These are phyloP conservation scores for Macaria liturata DNA, from an alignment of 2,888 invertebrate genomes.

Conservation along the genomic window DNA sequence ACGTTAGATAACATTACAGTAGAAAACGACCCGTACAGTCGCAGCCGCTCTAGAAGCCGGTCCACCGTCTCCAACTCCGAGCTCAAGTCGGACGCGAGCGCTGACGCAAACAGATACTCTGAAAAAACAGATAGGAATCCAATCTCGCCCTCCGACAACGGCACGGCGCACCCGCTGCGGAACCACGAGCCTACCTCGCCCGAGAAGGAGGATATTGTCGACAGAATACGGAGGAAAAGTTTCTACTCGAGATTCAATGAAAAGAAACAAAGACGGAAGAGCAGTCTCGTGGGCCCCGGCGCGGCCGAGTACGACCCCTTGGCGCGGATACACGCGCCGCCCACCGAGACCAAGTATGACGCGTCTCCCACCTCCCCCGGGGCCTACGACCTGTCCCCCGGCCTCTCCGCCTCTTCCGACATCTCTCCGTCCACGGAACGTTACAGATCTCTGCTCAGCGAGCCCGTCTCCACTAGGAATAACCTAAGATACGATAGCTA, in stretches of 20 bases:
- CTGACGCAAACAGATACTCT: constrained; percentile 56
- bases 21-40: constrained; percentile 53
- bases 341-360: constrained; percentile 62
- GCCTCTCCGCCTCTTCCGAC: constrained; percentile 66
- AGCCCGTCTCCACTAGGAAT: constrained; percentile 61
- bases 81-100: constrained; percentile 69
- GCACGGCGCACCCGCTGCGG: constrained; percentile 60
- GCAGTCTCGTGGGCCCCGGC: constrained; percentile 85
- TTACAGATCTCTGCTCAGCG: constrained; percentile 67
- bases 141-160: constrained; percentile 51
- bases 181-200: constrained; percentile 74
- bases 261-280: constrained; percentile 88
- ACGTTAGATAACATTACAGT: constrained; percentile 50
- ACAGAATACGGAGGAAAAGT: constrained; percentile 93
- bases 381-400: constrained; percentile 71
- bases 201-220: constrained; percentile 89
- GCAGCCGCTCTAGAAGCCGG: constrained; percentile 71
- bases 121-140: constrained; percentile 57
- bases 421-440: constrained; percentile 73
- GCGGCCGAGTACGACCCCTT: constrained; percentile 82
- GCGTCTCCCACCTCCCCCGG: constrained; percentile 67
- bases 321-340: constrained; percentile 69
- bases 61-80: constrained; percentile 77
- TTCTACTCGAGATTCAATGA: constrained; percentile 95
- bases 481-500: constrained; percentile 66